Evolutionary conservation across 1,140 invertebrate species (phyloP), one percentile per base, ranked within the genome.

Genomic region (Babylonia areolata): DNA sequence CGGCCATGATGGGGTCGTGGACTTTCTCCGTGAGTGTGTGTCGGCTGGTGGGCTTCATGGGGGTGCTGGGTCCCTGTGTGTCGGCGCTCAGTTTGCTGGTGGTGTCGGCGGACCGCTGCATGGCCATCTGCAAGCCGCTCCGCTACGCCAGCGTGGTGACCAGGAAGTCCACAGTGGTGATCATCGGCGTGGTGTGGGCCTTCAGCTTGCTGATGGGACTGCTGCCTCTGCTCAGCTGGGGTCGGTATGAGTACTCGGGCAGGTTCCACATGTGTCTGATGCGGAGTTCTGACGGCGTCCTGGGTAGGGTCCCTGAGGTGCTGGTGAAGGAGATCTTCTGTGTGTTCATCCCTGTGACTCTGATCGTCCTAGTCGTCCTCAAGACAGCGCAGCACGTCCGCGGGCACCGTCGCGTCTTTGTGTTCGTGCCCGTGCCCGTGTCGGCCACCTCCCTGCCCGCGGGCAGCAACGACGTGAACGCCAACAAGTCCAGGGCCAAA

Each of bases 81-180:
- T 82, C 87, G 40, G 84, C 78, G 6, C 78, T 85, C 80, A 88
- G 89, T 75, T 64, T 90, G 78, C 54, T 86, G 69, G 84, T 86
- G 12, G 87, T 90, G 17, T 87, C 84, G 33, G 40, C 87, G 0
- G 89, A 90, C 87, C 78, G 89, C 42, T 88, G 81, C 80, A 73
- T 88, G 33, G 89, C 89, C 20, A 84, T 90, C 28, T 86, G 85
- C 78, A 83, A 37, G 39, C 89, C 89, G n/a, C 85, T 90, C n/a
- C 85, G 80, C 31, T 90, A 90, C 87, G 58, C 71, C 0, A 81
- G 82, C 46, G 80, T 90, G 37, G 81, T 90, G 11, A 86, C 84
- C 0, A 35, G 71, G 31, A 78, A n/a, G 23, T 83, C 84, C 39
- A 73, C 84, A 0, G 46, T 64, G 12, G 69, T 58, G 9, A 33